phyloP scores from a whole-genome alignment of 2,888 invertebrate species.

The Elmis aenea region DNA sequence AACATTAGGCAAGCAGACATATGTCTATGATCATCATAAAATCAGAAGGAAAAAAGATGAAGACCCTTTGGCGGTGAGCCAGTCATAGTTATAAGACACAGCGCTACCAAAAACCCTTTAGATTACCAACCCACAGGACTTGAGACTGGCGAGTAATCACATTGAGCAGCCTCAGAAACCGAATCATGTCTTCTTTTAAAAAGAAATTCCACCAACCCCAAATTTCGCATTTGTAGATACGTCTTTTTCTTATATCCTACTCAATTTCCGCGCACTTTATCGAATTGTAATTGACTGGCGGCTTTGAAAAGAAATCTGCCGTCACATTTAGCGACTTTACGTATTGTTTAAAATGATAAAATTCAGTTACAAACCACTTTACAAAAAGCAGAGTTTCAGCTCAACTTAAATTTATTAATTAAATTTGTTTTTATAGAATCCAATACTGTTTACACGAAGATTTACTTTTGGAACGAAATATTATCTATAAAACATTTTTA shows the following conservation, averaged over 20 bases:
- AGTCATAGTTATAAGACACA: conserved; percentile 12
- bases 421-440: no score
- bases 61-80: conserved; percentile 15
- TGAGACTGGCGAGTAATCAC: conserved; percentile 11
- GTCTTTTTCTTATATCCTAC: conserved; percentile 18
- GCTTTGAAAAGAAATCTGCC: conserved; percentile 25
- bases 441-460: no score
- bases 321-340: conserved; percentile 23
- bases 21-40: conserved; percentile 11
- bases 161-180: conserved; percentile 11
- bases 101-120: conserved; percentile 13
- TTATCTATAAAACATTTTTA: no score
- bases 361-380: no score
- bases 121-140: conserved; percentile 12
- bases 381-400: no score
- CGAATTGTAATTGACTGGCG: conserved; percentile 37
- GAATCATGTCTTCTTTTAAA: conserved; percentile 12
- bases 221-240: conserved; percentile 16
- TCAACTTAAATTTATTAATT: no score
- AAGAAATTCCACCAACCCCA: conserved; percentile 10
- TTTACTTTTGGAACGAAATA: no score
- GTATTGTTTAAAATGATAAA: conserved; percentile 25
- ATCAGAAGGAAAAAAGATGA: conserved; percentile 10
- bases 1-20: no score
- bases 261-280: conserved; percentile 37